These are phyloP conservation scores for Catharus fuscescens DNA, from an alignment of 2,113 vertebrate species.

Conservation along the genomic window DNA sequence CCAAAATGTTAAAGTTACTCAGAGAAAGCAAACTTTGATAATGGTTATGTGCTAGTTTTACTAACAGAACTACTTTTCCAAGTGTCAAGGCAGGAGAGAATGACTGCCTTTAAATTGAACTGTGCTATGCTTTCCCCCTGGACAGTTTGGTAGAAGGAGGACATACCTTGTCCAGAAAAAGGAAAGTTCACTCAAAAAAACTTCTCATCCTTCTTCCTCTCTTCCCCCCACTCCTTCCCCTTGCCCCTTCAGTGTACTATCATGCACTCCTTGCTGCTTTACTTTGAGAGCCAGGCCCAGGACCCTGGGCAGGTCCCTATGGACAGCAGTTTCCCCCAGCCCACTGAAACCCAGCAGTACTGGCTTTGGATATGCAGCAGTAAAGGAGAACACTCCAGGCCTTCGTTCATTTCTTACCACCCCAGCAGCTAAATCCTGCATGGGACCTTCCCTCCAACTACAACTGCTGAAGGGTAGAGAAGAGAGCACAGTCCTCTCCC, in stretches of 20 bases:
- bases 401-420: not conserved
- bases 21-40: not conserved
- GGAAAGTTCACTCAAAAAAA: not conserved
- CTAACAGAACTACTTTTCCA: not conserved
- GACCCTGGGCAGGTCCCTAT: not conserved
- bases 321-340: not conserved
- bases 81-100: not conserved
- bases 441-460: not conserved
- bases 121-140: not conserved
- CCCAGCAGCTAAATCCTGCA: not conserved
- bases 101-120: not conserved
- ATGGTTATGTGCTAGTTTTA: not conserved
- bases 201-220: not conserved
- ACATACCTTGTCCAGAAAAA: not conserved
- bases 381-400: not conserved
- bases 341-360: accelerated
- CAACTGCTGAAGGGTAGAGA: not conserved
- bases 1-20: not conserved
- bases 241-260: not conserved
- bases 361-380: not conserved
- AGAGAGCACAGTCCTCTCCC: not conserved
- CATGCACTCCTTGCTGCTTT: accelerated
- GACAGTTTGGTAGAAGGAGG: not conserved
- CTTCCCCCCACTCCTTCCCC: not conserved
- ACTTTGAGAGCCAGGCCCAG: not conserved